phyloP scores from a whole-genome alignment of 1,140 invertebrate genomes.

The Pararge aegeria region DNA sequence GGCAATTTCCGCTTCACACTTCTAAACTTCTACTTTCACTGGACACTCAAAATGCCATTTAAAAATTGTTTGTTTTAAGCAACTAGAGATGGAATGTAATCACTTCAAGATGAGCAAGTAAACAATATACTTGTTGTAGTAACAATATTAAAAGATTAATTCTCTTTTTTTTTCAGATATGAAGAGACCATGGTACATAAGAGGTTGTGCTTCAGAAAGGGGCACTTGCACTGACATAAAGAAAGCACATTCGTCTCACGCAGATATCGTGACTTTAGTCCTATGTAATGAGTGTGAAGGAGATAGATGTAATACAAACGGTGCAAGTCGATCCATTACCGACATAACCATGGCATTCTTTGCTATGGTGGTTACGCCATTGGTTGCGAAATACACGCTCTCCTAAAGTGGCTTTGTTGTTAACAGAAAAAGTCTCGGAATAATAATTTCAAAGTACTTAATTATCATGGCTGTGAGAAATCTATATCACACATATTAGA shows the following conservation, averaged over 20 bases:
- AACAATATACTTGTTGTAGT: too few species aligned
- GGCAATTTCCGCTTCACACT: too few species aligned
- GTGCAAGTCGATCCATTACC: constrained; percentile 37
- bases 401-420: constrained; percentile 30
- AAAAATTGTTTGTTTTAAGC: too few species aligned
- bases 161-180: constrained; percentile 38
- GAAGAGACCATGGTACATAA: constrained; percentile 46
- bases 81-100: too few species aligned
- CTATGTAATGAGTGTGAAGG: constrained; percentile 54
- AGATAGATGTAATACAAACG: constrained; percentile 51
- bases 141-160: too few species aligned
- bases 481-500: background rate
- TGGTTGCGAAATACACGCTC: constrained; percentile 48
- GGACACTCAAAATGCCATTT: too few species aligned
- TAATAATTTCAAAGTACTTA: background rate
- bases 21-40: too few species aligned
- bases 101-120: too few species aligned
- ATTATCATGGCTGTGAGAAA: background rate
- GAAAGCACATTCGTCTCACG: constrained; percentile 28
- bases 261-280: constrained; percentile 39
- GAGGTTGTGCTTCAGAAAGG: constrained; percentile 57
- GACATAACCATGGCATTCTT: constrained; percentile 44
- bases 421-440: background rate
- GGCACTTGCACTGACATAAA: constrained; percentile 52
- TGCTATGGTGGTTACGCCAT: constrained; percentile 42